Base-by-base conservation (phyloP, 2,113 vertebrate species). In the Trogon melanurus region DNA sequence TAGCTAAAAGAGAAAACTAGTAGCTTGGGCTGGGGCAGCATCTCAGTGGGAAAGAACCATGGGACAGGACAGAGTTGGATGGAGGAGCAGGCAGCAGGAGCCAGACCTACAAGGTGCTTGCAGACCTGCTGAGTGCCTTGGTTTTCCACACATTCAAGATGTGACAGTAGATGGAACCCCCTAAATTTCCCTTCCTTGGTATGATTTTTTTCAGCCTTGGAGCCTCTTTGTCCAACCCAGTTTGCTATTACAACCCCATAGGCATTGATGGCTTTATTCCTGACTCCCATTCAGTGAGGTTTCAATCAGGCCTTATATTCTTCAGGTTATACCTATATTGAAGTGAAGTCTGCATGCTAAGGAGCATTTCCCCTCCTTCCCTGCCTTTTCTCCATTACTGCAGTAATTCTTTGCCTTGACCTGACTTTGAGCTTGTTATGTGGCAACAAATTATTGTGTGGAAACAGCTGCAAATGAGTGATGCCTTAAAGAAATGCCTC, bases 231-330 rank as follows among this genome's bases (percentile, higher is more conserved):
- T n/a, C 58, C 64, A 53, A 30, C 13, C 16, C 62, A 32, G 44
- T n/a, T 79, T 74, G 47, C 44, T 64, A 18, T 82, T 74, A 53
- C 6, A 88, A 9, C 11, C 23, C 53, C 20, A 16, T 13, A 30
- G 53, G 26, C 4, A 6, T 30, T n/a, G n/a, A n/a, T n/a, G n/a
- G n/a, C n/a, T n/a, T n/a, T 75, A 62, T 29, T 79, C 56, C 57
- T 48, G 22, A 22, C 7, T 66, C 9, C 15, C 3, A 13, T 10
- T 62, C 47, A 38, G 17, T 14, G 38, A 53, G 25, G 16, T 2
- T 79, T 29, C 13, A 48, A 0, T 16, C 4, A 2, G 51, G 18
- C 16, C 11, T 26, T 20, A 32, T 2, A 0, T 67, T 67, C 58
- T 48, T 72, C 5, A 7, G 30, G 20, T n/a, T 22, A 20, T 34